These are phyloP conservation scores for Caenorhabditis zanzibari DNA, from an alignment of 2,888 invertebrate genomes.

Conservation along the genomic window DNA sequence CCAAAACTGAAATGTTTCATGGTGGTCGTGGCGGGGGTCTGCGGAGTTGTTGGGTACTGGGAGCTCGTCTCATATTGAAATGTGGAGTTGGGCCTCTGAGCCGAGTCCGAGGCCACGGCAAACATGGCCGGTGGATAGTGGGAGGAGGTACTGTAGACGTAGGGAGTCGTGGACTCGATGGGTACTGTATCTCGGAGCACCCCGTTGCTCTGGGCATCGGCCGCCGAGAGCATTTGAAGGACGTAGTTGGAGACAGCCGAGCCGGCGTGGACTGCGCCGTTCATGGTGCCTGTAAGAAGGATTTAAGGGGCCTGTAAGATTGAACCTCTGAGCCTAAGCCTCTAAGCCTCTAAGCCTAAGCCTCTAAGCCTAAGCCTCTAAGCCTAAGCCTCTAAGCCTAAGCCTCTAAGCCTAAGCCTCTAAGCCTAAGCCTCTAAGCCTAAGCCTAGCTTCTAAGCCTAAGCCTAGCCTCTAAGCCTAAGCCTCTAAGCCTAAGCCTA, in stretches of 20 bases:
- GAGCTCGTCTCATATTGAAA: constrained; percentile 65
- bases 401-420: neutral
- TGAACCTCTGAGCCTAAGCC: neutral
- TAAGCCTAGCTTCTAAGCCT: too few relatives aligned
- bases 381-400: neutral
- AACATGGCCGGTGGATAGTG: constrained; percentile 66
- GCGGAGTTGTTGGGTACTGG: constrained; percentile 57
- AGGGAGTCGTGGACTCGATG: constrained; percentile 59
- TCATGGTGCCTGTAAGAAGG: constrained; percentile 69
- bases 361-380: neutral
- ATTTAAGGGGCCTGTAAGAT: neutral
- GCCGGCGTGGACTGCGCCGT: constrained; percentile 75
- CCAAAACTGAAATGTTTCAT: constrained; percentile 67
- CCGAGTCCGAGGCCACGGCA: neutral
- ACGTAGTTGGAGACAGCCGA: constrained; percentile 61
- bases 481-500: neutral
- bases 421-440: neutral
- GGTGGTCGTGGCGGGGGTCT: constrained; percentile 46
- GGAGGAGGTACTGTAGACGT: constrained; percentile 67
- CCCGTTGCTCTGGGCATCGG: constrained; percentile 39
- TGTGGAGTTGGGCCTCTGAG: constrained; percentile 3
- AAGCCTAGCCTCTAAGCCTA: neutral
- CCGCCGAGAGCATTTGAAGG: constrained; percentile 46
- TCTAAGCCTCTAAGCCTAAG: neutral
- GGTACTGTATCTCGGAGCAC: constrained; percentile 51